Base-by-base conservation (phyloP, 1,140 invertebrate genomes). In the Zophobas atratus region DNA sequence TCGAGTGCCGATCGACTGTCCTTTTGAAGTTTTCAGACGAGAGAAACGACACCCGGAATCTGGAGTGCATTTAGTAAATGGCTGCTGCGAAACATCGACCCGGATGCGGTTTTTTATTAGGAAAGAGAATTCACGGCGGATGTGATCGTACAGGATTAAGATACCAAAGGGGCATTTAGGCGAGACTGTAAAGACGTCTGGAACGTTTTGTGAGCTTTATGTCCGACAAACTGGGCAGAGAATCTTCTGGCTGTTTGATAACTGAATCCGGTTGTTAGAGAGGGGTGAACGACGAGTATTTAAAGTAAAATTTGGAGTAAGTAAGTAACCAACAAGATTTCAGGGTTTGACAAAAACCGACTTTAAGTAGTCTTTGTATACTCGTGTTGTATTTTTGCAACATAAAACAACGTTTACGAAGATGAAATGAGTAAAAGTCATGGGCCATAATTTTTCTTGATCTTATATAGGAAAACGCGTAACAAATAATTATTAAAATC, bases 161-260 rank as follows among this genome's bases (percentile, higher is more conserved):
- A 60, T 60, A 60, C 56, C 56, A 60, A 5, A 60, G 56, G 56
- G 36, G 56, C 56, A 46, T 33, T 38, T 39, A n/a, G 56, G 36
- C n/a, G 56, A 60, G 56, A 55, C 53, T 55, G 53, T 55, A 55
- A 55, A 55, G 53, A 60, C 56, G 56, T 60, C 56, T 60, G 2
- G 56, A 60, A 60, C 56, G 38, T 36, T 60, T 60, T 60, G 35
- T 36, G 56, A 36, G 38, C 38, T 60, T 60, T 8, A 39, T 60
- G 35, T 60, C 56, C 3, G 35, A 5, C 1, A 39, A 4, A 60
- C 6, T 60, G 8, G 56, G 38, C 35, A 39, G 56, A 33, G 32
- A 60, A 4, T 39, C 56, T 60, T 60, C 36, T 32, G 35, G 34
- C 36, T 39, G 20, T 60, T 55, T 55, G 53, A 55, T 55, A 34